These are phyloP conservation scores for Decapterus maruadsi DNA, from an alignment of 2,797 vertebrate genomes.

Conservation along the genomic window DNA sequence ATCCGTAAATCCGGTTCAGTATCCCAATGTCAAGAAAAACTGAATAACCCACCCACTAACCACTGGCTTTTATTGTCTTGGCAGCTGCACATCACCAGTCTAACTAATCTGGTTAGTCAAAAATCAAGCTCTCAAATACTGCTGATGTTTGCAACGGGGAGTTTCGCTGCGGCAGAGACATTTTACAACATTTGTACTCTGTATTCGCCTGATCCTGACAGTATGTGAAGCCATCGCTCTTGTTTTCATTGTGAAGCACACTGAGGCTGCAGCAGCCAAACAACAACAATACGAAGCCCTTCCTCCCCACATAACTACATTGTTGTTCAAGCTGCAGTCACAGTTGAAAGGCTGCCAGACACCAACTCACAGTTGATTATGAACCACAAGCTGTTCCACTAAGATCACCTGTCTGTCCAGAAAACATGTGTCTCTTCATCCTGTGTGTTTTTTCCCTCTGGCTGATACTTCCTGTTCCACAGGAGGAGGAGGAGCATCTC, in stretches of 20 bases:
- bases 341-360: constrained; percentile 29
- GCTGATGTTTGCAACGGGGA: no score
- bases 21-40: not conserved
- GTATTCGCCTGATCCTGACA: not conserved
- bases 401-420: not conserved
- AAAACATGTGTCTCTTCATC: constrained; percentile 8
- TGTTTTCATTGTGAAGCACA: constrained; percentile 16
- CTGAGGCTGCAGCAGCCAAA: constrained; percentile 16
- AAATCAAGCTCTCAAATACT: no score
- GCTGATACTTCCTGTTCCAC: not conserved
- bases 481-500: constrained; percentile 4
- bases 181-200: not conserved
- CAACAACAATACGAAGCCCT: constrained; percentile 32
- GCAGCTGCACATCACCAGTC: no score
- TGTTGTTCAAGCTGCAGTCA: constrained; percentile 19
- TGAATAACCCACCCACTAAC: not conserved
- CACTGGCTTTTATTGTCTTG: no score
- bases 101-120: no score
- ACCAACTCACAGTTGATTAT: not conserved
- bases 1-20: not conserved
- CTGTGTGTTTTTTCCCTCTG: not conserved
- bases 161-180: no score
- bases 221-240: not conserved
- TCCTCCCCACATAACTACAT: not conserved
- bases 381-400: not conserved